A percentile compares a stretch with the other conserved stretches of the same genome.
Conservation (phyloP, 2,113 vertebrate genomes). For the Puffinus mauretanicus region DNA sequence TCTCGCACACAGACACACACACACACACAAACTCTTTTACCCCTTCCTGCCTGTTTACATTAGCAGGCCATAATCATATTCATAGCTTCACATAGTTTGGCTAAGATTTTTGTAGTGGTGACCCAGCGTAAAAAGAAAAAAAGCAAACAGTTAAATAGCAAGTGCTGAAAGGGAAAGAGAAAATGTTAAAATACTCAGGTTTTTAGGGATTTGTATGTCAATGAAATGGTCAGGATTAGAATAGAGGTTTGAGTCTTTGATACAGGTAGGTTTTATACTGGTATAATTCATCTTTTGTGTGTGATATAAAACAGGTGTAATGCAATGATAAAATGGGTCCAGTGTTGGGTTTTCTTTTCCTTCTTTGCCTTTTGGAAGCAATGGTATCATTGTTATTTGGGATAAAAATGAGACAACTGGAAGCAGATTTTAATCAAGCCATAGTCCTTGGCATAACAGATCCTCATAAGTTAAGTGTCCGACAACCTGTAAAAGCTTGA, state of each 20-base stretch:
- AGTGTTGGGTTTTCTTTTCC: not conserved
- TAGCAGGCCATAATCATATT: slow-evolving; percentile 15
- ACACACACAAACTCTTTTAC: not conserved
- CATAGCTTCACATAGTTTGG: not conserved
- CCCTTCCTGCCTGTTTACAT: slow-evolving; percentile 56
- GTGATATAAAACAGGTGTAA: not conserved
- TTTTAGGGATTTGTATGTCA: not conserved
- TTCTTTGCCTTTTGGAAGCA: not conserved
- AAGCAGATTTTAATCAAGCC: not conserved
- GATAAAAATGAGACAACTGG: not conserved
- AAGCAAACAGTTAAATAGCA: not conserved
- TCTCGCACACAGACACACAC: not conserved
- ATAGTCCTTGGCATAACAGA: not conserved
- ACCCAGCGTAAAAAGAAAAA: not conserved
- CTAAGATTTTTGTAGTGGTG: not conserved
- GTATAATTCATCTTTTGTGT: not conserved
- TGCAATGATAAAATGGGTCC: not conserved
- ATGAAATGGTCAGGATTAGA: not conserved
- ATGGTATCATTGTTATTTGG: not conserved
- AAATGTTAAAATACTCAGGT: not conserved
- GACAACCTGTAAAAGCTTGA: not conserved
- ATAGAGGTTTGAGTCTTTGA: not conserved
- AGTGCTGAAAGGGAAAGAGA: not conserved
- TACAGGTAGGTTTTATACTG: not conserved
- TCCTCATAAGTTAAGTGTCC: not conserved